phyloP scores from a whole-genome alignment of 2,797 vertebrate genomes.

The Eidolon dupreanum region DNA sequence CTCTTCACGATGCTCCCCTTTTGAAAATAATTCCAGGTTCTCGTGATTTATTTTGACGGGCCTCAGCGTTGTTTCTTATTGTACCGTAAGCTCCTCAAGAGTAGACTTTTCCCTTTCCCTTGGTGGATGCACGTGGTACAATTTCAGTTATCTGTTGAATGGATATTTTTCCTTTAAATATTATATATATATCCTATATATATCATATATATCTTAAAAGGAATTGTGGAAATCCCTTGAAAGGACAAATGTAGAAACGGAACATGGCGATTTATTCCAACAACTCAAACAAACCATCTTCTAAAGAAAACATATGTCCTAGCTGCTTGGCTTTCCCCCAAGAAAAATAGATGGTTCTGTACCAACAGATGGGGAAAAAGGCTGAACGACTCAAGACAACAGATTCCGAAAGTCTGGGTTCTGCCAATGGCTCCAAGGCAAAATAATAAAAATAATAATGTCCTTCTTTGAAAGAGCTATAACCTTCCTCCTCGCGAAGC shows the following conservation, averaged over 20 bases:
- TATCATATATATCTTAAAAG: neutral
- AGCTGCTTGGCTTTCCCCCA: neutral
- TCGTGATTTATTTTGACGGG: neutral
- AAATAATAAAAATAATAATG: neutral
- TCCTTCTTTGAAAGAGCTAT: neutral
- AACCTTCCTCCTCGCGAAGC: neutral
- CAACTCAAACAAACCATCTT: neutral
- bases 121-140: neutral
- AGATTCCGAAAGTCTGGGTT: neutral
- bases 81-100: neutral
- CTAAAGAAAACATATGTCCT: conserved; percentile 9
- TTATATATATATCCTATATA: neutral
- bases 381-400: neutral
- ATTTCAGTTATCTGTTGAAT: neutral
- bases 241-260: neutral
- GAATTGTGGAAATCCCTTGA: neutral
- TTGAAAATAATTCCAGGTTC: too few species aligned
- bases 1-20: neutral
- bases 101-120: neutral
- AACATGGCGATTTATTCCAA: neutral
- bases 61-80: neutral
- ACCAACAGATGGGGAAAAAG: neutral
- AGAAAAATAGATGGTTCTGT: neutral
- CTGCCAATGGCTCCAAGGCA: neutral
- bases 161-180: neutral